phyloP scores from a whole-genome alignment of 1,140 invertebrate species.

The Drusus annulatus region DNA sequence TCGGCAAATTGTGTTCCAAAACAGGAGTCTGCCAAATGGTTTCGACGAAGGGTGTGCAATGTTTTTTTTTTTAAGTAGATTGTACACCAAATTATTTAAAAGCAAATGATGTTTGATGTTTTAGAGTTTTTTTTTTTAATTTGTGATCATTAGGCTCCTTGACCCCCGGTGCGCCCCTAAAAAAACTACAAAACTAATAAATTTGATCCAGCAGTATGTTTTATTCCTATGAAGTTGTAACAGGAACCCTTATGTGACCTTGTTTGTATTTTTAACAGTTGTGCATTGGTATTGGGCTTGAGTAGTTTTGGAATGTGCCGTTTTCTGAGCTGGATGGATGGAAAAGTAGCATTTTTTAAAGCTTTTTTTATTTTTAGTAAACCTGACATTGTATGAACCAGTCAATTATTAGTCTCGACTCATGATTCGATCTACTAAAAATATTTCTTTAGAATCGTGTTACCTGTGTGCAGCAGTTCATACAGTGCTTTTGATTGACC shows the following conservation, averaged over 20 bases:
- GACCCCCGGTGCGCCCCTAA: conserved; percentile 5
- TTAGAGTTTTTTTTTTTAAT: conserved; percentile 6
- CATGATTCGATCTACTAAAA: too few species aligned
- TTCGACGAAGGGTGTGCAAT: too few species aligned
- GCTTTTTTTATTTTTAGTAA: neutral
- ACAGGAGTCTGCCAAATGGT: too few species aligned
- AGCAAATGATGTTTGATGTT: neutral
- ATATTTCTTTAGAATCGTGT: too few species aligned
- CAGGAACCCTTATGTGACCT: neutral
- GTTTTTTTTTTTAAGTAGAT: too few species aligned
- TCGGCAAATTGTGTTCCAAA: too few species aligned
- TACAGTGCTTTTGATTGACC: too few species aligned
- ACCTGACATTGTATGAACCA: neutral
- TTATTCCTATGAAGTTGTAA: neutral
- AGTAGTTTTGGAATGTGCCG: conserved; percentile 12
- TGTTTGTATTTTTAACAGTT: conserved; percentile 9
- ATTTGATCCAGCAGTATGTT: conserved; percentile 23
- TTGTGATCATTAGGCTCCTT: neutral
- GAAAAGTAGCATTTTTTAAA: too few species aligned
- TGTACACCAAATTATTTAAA: too few species aligned
- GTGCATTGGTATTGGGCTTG: conserved; percentile 9
- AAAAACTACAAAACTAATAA: conserved; percentile 22
- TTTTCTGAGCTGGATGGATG: neutral
- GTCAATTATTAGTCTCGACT: neutral
- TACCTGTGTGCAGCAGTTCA: too few species aligned